Percentiles rank a stretch among this genome's conserved stretches.
phyloP scores from a whole-genome alignment of 2,888 invertebrate species.

The Stenotaenia linearis region DNA sequence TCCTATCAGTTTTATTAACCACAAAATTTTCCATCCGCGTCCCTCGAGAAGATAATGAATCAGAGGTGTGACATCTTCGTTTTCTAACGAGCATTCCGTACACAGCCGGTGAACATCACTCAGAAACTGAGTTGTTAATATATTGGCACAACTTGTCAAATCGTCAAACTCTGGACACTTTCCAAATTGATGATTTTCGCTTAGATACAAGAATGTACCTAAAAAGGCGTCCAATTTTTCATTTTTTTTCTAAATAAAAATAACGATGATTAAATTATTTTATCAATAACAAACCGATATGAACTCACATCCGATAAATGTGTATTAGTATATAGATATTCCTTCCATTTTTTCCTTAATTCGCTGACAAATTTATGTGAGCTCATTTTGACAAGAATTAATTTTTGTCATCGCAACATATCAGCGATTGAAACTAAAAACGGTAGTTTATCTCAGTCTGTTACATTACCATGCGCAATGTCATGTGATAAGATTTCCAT shows the following conservation, averaged over 20 bases:
- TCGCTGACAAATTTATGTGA: not conserved
- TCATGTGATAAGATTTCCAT: not conserved
- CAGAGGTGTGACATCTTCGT: constrained; percentile 50
- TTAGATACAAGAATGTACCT: not conserved
- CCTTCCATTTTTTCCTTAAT: constrained; percentile 1
- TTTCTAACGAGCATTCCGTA: constrained; percentile 41
- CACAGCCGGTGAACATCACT: not conserved
- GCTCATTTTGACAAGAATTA: not conserved
- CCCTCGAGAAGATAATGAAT: constrained; percentile 56
- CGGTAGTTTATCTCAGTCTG: not conserved
- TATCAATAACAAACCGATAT: not conserved
- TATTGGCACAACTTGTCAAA: not conserved
- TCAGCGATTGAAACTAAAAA: not conserved
- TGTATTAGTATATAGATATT: not conserved
- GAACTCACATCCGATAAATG: not conserved
- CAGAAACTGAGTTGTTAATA: constrained; percentile 22
- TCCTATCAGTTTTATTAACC: constrained; percentile 1
- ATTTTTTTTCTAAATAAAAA: not conserved
- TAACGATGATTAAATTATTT: not conserved
- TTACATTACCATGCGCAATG: not conserved
- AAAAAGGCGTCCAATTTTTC: constrained; percentile 12
- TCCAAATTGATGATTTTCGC: not conserved
- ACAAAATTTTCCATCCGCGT: constrained; percentile 53
- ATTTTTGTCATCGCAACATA: not conserved
- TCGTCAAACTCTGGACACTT: constrained; percentile 8